Percentiles rank a stretch among this genome's conserved stretches.
Conservation (phyloP, 2,113 vertebrate genomes). For the Ibidorhyncha struthersii region DNA sequence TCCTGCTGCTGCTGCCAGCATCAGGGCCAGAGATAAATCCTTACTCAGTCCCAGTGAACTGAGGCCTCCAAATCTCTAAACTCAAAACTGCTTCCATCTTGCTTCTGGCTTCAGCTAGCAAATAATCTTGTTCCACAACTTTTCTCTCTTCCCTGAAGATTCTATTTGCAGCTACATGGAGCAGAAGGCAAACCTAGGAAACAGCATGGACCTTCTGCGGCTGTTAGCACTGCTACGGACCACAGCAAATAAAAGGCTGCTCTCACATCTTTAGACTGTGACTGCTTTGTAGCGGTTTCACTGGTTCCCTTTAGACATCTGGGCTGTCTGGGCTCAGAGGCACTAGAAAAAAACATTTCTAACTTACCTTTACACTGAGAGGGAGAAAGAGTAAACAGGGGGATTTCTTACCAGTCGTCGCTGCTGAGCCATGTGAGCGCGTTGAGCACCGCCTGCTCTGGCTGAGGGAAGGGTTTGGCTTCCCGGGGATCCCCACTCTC, state of each 20-base stretch:
- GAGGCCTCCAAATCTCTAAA: background rate
- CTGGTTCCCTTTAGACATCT: background rate
- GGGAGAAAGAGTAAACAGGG: background rate
- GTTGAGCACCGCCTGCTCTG: constrained; percentile 50
- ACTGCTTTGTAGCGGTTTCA: background rate
- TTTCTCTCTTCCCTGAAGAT: background rate
- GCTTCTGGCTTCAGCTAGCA: background rate
- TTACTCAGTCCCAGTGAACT: background rate
- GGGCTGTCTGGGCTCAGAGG: background rate
- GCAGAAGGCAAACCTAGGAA: background rate
- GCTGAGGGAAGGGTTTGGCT: constrained; percentile 45
- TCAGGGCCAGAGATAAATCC: background rate
- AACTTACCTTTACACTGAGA: background rate
- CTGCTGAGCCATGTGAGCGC: constrained; percentile 53
- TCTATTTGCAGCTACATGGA: background rate
- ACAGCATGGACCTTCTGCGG: background rate
- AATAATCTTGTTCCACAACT: background rate
- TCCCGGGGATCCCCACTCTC: background rate
- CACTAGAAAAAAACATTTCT: background rate
- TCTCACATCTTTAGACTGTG: background rate
- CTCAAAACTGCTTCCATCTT: background rate
- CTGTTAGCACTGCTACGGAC: background rate
- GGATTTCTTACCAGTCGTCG: constrained; percentile 69
- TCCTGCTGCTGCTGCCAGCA: background rate
- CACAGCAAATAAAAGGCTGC: background rate